Conservation (phyloP, 2,113 vertebrate genomes). For the Protobothrops mucrosquamatus region DNA sequence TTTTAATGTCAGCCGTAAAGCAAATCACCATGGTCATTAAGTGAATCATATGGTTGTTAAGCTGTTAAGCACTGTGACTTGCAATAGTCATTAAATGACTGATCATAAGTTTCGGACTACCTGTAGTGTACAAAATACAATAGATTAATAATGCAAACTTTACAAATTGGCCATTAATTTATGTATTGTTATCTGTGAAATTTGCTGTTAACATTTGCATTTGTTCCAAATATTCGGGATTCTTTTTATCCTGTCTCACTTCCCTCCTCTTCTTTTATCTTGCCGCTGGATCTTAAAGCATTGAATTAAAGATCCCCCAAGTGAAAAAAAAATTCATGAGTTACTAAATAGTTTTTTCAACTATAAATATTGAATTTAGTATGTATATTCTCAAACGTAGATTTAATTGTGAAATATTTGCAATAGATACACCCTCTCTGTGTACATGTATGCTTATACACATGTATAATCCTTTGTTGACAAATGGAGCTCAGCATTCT, state of each 20-base stretch:
- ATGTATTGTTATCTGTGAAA: background rate
- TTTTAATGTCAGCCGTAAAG: background rate
- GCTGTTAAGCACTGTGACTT: too few relatives aligned
- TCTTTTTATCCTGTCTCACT: background rate
- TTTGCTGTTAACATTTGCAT: background rate
- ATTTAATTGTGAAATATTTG: background rate
- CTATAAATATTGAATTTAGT: background rate
- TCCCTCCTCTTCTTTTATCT: background rate
- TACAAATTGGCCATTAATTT: background rate
- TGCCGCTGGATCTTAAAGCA: background rate
- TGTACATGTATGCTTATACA: background rate
- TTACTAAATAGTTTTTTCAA: background rate
- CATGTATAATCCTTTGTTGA: background rate
- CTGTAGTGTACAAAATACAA: background rate
- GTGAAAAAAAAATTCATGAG: background rate
- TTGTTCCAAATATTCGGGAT: background rate
- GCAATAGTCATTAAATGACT: too few relatives aligned
- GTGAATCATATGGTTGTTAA: background rate
- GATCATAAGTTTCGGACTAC: too few relatives aligned
- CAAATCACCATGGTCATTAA: background rate
- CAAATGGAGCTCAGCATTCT: background rate
- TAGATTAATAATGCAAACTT: background rate
- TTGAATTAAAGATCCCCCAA: background rate
- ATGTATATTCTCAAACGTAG: background rate
- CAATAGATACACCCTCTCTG: background rate